These are phyloP conservation scores for Acinonyx jubatus DNA, from an alignment of 2,113 vertebrate genomes.

Conservation along the genomic window DNA sequence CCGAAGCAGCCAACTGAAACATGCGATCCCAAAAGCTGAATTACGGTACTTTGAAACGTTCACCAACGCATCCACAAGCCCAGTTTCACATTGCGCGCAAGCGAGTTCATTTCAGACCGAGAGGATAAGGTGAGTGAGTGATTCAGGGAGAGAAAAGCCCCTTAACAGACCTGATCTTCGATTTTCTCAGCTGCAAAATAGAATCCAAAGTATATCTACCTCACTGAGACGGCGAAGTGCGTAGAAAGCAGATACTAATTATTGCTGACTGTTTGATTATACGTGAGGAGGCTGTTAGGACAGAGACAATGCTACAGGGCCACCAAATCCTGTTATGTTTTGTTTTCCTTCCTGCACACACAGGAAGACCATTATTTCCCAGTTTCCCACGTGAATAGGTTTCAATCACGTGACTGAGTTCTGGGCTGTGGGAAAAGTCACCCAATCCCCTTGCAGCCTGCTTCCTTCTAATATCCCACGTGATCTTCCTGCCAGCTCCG, in stretches of 20 bases:
- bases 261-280: background rate
- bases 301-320: background rate
- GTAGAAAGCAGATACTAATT: background rate
- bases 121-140: conserved; percentile 20
- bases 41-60: background rate
- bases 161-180: background rate
- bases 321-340: background rate
- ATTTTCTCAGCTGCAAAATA: conserved; percentile 32
- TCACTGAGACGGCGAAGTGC: background rate
- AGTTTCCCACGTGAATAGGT: background rate
- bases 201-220: background rate
- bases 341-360: conserved; percentile 24
- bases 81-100: conserved; percentile 8
- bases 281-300: background rate
- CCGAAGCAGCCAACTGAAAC: background rate
- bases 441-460: background rate
- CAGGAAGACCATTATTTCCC: conserved; percentile 18
- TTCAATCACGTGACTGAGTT: conserved; percentile 21
- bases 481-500: background rate
- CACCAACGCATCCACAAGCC: background rate
- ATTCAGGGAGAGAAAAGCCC: background rate
- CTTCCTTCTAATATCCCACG: background rate
- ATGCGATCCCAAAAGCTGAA: background rate
- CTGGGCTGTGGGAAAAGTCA: conserved; percentile 36
- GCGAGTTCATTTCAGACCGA: background rate